phyloP scores from a whole-genome alignment of 2,888 invertebrate species.

The Gari tellinella region DNA sequence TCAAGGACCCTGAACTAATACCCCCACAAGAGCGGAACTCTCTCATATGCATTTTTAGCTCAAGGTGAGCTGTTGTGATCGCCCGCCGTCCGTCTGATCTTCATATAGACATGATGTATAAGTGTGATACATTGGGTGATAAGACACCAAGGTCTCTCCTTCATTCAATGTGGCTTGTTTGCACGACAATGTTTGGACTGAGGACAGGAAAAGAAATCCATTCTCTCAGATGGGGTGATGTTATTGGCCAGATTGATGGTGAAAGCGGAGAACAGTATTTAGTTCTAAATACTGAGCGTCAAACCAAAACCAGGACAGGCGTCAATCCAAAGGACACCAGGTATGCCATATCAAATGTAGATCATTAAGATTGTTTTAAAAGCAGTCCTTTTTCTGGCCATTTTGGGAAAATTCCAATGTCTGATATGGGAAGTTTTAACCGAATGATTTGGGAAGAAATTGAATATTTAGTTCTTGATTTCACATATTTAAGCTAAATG shows the following conservation, averaged over 20 bases:
- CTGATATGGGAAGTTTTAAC: no score
- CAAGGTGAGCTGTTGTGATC: no score
- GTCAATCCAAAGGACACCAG: constrained; percentile 29
- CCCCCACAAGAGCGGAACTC: no score
- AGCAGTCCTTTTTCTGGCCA: no score
- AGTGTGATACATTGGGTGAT: constrained; percentile 6
- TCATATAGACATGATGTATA: background rate
- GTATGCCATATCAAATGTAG: constrained; percentile 16
- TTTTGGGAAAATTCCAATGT: no score
- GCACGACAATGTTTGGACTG: constrained; percentile 40
- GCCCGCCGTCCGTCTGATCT: no score
- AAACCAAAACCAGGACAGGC: constrained; percentile 41
- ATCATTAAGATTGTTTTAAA: no score
- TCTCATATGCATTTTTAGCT: background rate
- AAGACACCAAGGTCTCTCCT: constrained; percentile 15
- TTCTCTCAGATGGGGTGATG: constrained; percentile 32
- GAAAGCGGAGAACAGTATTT: constrained; percentile 34
- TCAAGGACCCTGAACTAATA: no score
- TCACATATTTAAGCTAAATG: no score
- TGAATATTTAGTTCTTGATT: no score
- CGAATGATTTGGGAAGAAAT: no score
- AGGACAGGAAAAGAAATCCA: constrained; percentile 24
- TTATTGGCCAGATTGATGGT: constrained; percentile 39
- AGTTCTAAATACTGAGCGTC: constrained; percentile 18
- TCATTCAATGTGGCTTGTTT: constrained; percentile 37